Percentiles rank a stretch among this genome's conserved stretches.
Evolutionary conservation across 1,140 invertebrate species (phyloP).

Genomic region (Nixonia krombeini): DNA sequence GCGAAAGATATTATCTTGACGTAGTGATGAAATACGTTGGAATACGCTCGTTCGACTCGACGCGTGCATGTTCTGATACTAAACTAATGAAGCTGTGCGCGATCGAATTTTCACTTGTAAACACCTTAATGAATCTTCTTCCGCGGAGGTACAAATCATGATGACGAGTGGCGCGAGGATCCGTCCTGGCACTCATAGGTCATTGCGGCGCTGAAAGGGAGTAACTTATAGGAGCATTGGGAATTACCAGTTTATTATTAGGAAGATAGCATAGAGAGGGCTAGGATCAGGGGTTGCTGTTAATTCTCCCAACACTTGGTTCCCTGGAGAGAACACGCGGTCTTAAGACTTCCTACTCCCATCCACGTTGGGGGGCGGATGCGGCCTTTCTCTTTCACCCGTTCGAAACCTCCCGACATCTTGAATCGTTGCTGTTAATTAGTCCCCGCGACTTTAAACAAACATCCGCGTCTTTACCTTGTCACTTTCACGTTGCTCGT

Average conservation of each 20-base stretch:
- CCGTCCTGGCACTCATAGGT: conserved; percentile 60
- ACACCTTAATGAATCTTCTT: no score
- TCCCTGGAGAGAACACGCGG: conserved; percentile 65
- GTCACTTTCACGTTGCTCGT: no score
- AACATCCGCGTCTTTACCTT: conserved; percentile 4
- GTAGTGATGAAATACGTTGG: conserved; percentile 15
- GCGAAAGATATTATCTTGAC: conserved; percentile 23
- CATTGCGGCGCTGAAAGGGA: conserved; percentile 69
- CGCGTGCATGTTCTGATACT: conserved; percentile 45
- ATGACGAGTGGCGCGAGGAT: conserved; percentile 39
- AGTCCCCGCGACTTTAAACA: conserved; percentile 62
- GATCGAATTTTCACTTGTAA: no score
- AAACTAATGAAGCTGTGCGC: no score
- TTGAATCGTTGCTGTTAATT: conserved; percentile 68
- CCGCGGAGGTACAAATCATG: conserved; percentile 40
- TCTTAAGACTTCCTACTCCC: conserved; percentile 64
- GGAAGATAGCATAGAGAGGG: conserved; percentile 68
- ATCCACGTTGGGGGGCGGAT: conserved; percentile 44
- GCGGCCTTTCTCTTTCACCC: conserved; percentile 45
- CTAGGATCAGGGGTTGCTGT: conserved; percentile 68
- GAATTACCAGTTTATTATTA: conserved; percentile 73
- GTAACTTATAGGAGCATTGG: conserved; percentile 72
- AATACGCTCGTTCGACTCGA: conserved; percentile 7
- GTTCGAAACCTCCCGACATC: conserved; percentile 51
- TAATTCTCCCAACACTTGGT: conserved; percentile 68